Evolutionary conservation across 2,113 vertebrate genomes (phyloP).

Genomic region (Syrmaticus mikado): DNA sequence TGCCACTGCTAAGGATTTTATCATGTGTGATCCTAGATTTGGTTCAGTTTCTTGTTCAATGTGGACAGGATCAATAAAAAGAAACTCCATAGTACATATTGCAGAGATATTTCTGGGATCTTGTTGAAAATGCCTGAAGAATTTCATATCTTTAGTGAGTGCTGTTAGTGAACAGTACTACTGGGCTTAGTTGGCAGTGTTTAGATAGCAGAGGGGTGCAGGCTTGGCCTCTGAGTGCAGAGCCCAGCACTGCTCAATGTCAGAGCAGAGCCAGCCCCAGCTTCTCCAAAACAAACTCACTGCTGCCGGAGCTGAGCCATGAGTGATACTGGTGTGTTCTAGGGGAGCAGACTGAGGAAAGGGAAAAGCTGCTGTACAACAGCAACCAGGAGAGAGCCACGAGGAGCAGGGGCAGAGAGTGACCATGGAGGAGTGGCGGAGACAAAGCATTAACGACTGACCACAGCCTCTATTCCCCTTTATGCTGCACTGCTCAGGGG

Average conservation of each 20-base stretch:
- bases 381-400: background rate
- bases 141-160: background rate
- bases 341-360: background rate
- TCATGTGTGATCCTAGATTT: background rate
- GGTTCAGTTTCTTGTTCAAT: background rate
- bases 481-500: background rate
- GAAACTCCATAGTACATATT: background rate
- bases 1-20: background rate
- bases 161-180: background rate
- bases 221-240: background rate
- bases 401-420: background rate
- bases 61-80: background rate
- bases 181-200: background rate
- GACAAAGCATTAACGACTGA: background rate
- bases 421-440: background rate
- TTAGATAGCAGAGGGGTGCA: background rate
- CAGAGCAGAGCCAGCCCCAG: background rate
- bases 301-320: background rate
- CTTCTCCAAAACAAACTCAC: background rate
- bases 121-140: background rate
- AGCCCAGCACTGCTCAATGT: background rate
- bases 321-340: background rate
- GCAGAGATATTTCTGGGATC: background rate
- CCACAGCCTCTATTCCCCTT: background rate
- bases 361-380: background rate